A percentile compares a stretch with the other conserved stretches of the same genome.
These are phyloP conservation scores for Catamblyrhynchus diadema DNA, from an alignment of 2,797 vertebrate species.

Conservation along the genomic window DNA sequence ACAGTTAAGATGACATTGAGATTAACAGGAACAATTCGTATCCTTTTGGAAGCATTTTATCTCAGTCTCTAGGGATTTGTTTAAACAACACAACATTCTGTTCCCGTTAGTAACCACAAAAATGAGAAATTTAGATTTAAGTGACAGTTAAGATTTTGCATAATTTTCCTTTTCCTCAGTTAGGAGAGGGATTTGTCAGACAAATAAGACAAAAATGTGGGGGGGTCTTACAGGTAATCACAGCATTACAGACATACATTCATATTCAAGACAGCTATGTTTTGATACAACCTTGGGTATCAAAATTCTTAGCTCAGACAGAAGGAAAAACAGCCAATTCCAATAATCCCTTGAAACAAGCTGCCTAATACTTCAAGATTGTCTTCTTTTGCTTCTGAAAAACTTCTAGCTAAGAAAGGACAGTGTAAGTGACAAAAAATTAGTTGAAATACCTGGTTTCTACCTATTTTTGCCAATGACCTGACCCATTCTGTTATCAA, in stretches of 20 bases:
- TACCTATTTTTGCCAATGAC: neutral
- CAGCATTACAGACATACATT: neutral
- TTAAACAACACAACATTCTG: conserved; percentile 25
- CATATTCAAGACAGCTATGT: neutral
- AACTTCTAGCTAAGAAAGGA: neutral
- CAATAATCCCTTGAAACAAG: neutral
- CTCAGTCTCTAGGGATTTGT: neutral
- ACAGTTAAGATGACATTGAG: neutral
- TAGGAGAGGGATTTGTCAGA: conserved; percentile 6
- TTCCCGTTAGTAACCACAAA: neutral
- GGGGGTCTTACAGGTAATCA: neutral
- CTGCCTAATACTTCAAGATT: neutral
- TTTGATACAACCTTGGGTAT: neutral
- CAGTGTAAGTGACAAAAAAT: neutral
- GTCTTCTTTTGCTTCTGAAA: neutral
- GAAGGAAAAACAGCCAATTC: neutral
- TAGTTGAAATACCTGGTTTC: neutral
- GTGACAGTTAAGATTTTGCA: conserved; percentile 13
- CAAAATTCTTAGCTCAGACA: neutral
- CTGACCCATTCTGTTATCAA: neutral
- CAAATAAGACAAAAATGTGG: neutral
- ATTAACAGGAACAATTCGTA: conserved; percentile 11
- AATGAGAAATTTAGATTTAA: conserved; percentile 29
- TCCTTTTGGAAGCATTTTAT: conserved; percentile 23
- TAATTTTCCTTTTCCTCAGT: neutral